These are phyloP conservation scores for Nannoperca obscura DNA, from an alignment of 2,797 vertebrate genomes.

Conservation along the genomic window DNA sequence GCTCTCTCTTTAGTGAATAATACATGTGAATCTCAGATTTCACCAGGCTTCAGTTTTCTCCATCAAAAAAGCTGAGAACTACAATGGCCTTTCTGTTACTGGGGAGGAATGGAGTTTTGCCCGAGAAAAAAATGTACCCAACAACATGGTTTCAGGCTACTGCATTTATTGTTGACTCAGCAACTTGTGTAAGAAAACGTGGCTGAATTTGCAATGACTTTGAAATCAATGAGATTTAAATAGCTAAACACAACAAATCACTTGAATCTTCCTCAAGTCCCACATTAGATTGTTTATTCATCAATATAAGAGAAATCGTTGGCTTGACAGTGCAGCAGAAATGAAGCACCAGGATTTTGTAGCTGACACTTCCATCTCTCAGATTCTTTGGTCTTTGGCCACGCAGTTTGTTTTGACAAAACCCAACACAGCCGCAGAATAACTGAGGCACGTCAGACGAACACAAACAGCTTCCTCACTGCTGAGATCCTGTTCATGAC, in stretches of 20 bases:
- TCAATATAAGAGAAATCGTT: conserved; percentile 10
- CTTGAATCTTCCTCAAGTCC: conserved; percentile 1
- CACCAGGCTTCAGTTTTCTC: not conserved
- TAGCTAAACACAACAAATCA: conserved; percentile 36
- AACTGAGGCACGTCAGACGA: conserved; percentile 13
- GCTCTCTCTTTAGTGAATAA: conserved; percentile 39
- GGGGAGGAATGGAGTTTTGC: not conserved
- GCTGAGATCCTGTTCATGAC: conserved; percentile 4
- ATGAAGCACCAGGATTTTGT: not conserved
- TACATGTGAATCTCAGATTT: conserved; percentile 32
- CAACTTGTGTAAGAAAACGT: conserved; percentile 29
- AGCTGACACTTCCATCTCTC: not conserved
- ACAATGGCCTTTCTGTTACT: conserved; percentile 8
- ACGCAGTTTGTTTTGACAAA: conserved; percentile 12
- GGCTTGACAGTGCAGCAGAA: not conserved
- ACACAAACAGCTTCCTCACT: conserved; percentile 8
- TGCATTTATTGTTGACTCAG: conserved; percentile 30
- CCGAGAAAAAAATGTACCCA: conserved; percentile 19
- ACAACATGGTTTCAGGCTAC: conserved; percentile 33
- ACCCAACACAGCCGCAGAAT: not conserved
- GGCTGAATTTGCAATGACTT: conserved; percentile 27
- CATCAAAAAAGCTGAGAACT: not conserved
- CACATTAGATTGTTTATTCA: conserved; percentile 24
- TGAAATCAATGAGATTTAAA: conserved; percentile 50
- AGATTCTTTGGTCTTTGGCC: not conserved